Conservation (phyloP, 2,797 vertebrate species). For the Bovichtus diacanthus region DNA sequence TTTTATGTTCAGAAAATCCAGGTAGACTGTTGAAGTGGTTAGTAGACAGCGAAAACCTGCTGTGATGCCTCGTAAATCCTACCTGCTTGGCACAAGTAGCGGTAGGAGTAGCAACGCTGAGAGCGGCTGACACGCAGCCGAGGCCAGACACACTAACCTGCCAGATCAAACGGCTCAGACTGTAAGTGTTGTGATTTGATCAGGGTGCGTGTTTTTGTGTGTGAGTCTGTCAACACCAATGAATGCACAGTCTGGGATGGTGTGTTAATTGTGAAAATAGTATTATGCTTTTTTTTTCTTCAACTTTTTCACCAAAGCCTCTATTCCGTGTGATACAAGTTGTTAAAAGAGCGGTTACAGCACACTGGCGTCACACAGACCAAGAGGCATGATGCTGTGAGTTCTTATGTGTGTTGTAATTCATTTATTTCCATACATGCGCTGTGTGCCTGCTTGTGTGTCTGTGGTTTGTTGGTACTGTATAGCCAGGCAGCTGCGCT, state of each 20-base stretch:
- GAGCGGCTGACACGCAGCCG: conserved; percentile 23
- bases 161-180: conserved; percentile 31
- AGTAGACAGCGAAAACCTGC: conserved; percentile 26
- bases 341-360: conserved; percentile 37
- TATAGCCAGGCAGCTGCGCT: conserved; percentile 48
- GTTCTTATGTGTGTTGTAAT: conserved; percentile 23
- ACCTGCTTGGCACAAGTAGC: conserved; percentile 30
- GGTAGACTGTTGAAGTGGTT: conserved; percentile 26
- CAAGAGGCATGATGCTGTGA: conserved; percentile 13
- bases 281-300: neutral
- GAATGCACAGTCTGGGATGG: conserved; percentile 8
- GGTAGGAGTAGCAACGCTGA: conserved; percentile 1
- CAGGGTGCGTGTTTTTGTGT: neutral
- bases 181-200: conserved; percentile 23
- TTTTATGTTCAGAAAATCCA: conserved; percentile 4
- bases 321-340: neutral
- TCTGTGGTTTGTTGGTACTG: conserved; percentile 21
- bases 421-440: conserved; percentile 14
- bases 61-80: conserved; percentile 41
- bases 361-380: conserved; percentile 24
- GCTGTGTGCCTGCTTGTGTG: conserved; percentile 20
- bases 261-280: conserved; percentile 10
- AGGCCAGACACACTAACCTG: conserved; percentile 29
- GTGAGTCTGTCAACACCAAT: neutral
- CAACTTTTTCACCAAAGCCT: neutral